Evolutionary conservation across 2,113 vertebrate genomes (phyloP).

Genomic region (Eulemur rufifrons): DNA sequence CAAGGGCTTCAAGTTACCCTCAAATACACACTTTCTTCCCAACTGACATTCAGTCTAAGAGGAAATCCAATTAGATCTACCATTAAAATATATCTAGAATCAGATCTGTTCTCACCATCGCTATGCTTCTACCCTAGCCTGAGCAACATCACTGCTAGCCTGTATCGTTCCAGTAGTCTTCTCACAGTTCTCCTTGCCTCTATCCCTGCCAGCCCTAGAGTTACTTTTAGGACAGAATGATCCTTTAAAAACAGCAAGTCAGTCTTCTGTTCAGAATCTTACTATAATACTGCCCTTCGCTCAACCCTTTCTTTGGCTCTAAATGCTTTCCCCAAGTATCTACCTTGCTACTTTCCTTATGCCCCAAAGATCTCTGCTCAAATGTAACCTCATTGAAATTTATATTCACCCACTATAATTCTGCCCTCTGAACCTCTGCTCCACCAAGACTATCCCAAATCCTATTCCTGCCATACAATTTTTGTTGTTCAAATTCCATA

Average conservation of each 20-base stretch:
- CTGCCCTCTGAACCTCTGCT: too few species aligned
- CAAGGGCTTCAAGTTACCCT: not conserved
- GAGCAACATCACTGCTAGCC: not conserved
- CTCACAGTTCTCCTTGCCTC: not conserved
- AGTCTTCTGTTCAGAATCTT: not conserved
- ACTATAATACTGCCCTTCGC: too few species aligned
- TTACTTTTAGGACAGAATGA: not conserved
- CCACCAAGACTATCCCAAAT: not conserved
- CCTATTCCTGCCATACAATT: not conserved
- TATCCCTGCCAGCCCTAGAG: not conserved
- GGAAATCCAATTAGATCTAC: not conserved
- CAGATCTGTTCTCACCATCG: too few species aligned
- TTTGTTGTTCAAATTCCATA: not conserved
- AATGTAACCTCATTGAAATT: not conserved
- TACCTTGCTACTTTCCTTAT: not conserved
- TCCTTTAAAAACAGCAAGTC: not conserved
- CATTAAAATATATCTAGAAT: not conserved
- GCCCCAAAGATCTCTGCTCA: not conserved
- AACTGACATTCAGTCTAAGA: not conserved
- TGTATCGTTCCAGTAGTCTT: too few species aligned
- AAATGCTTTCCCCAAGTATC: not conserved
- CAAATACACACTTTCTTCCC: not conserved
- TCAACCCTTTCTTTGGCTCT: not conserved
- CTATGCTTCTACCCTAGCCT: too few species aligned
- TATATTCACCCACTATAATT: not conserved